Base-by-base conservation (phyloP, 1,140 invertebrate species). In the Trachelipus rathkii region DNA sequence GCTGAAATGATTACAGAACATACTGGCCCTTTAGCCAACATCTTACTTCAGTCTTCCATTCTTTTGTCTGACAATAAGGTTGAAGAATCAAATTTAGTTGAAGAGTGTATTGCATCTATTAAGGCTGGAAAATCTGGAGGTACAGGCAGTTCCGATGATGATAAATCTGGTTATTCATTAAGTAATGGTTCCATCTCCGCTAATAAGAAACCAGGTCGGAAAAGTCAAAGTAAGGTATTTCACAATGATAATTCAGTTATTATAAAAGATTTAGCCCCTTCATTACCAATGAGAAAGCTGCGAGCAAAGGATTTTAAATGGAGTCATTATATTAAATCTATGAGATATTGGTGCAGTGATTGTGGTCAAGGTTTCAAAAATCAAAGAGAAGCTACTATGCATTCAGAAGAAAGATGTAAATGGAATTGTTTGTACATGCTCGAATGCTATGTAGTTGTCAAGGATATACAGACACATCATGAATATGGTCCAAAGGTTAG, bases 281-380 rank as follows among this genome's bases (percentile, higher is more conserved):
- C 66, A 44, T 50, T 78, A 53, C 73, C 73, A 67, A 74, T 74
- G 72, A 60, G 75, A 44, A 81, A 81, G 69, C 76, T 81, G 44
- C 66, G 79, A 71, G 79, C 79, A 15, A 81, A 81, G 44, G 79
- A 81, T 45, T 81, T 81, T 69, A 81, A 81, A 68, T 81, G 79
- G 79, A 81, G 79, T 46, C 79, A 81, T 76, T 81, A 81, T 67
- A 81, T 81, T 44, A 81, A 81, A 72, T 78, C 79, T 13, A 81
- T 81, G 79, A 74, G 79, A 44, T 81, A 78, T 60, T 81, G 79
- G 79, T 81, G 79, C 71, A 77, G 73, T 70, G 79, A 81, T 44
- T 81, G 79, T 74, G 79, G 71, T n/a, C 79, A 81, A 66, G 79
- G 79, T 5, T 81, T 81, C 67, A 81, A 78, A 44, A 81, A 81